Percentiles rank a stretch among this genome's conserved stretches.
Conservation (phyloP, 2,113 vertebrate genomes). For the Brachypodius melanocephalos region DNA sequence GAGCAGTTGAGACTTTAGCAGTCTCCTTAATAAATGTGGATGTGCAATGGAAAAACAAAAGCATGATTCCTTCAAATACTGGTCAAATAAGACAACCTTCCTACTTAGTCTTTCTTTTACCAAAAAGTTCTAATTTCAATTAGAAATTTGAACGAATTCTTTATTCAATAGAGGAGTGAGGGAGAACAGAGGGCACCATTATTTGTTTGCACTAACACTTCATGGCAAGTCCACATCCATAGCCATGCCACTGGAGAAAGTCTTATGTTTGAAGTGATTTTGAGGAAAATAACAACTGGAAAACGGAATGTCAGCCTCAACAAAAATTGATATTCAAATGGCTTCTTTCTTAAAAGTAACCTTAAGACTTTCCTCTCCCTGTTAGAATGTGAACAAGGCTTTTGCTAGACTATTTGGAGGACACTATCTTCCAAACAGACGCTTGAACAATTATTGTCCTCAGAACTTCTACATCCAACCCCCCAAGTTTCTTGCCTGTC, state of each 20-base stretch:
- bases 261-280: background rate
- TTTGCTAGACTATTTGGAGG: background rate
- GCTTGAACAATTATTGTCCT: background rate
- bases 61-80: background rate
- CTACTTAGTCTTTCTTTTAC: background rate
- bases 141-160: too few relatives aligned
- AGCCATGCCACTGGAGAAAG: background rate
- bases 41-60: background rate
- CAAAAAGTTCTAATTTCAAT: background rate
- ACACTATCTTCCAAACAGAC: background rate
- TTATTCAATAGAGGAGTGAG: background rate
- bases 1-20: background rate
- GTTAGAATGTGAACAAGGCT: background rate
- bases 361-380: background rate
- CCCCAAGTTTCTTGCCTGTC: background rate
- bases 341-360: too few relatives aligned
- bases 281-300: background rate
- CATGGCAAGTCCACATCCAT: background rate
- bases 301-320: background rate
- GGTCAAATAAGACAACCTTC: background rate
- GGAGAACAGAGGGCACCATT: background rate
- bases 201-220: background rate
- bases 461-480: background rate
- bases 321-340: background rate
- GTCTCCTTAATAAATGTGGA: background rate